Evolutionary conservation across 2,888 invertebrate genomes (phyloP).

Genomic region (Melanostoma mellinum): DNA sequence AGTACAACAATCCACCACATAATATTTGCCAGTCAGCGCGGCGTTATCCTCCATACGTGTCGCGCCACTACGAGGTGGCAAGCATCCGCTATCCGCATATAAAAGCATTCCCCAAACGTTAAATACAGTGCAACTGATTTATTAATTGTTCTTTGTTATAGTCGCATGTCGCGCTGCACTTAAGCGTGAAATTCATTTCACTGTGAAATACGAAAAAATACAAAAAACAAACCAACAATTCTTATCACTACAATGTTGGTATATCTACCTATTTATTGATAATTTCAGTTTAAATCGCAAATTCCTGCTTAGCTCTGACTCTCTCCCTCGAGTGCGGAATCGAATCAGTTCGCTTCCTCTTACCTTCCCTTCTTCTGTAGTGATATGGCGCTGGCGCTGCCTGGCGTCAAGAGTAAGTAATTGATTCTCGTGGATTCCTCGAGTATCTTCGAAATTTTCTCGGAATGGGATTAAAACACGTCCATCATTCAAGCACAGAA

Average conservation of each 20-base stretch:
- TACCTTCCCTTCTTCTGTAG: not conserved
- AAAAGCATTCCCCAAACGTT: slow-evolving; percentile 55
- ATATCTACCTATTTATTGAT: slow-evolving; percentile 31
- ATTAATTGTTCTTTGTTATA: slow-evolving; percentile 65
- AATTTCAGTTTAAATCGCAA: slow-evolving; percentile 67
- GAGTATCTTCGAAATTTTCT: slow-evolving; percentile 65
- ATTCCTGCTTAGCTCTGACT: slow-evolving; percentile 27
- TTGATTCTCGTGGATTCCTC: slow-evolving; percentile 72
- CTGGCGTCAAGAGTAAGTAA: slow-evolving; percentile 70
- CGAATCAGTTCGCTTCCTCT: slow-evolving; percentile 41
- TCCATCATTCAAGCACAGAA: slow-evolving; percentile 27
- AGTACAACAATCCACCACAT: slow-evolving; percentile 59
- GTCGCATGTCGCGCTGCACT: slow-evolving; percentile 69
- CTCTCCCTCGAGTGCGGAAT: not conserved
- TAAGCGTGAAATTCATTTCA: slow-evolving; percentile 67
- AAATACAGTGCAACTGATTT: slow-evolving; percentile 69
- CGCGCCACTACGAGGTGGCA: slow-evolving; percentile 28
- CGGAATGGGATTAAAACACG: slow-evolving; percentile 72
- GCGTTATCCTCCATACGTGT: slow-evolving; percentile 29
- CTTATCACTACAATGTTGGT: slow-evolving; percentile 43
- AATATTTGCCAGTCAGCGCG: slow-evolving; percentile 29
- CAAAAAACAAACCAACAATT: slow-evolving; percentile 2
- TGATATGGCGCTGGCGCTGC: slow-evolving; percentile 22
- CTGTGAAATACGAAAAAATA: not conserved
- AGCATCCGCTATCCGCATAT: slow-evolving; percentile 37